A percentile compares a stretch with the other conserved stretches of the same genome.
phyloP scores from a whole-genome alignment of 2,113 vertebrate genomes.

The Aldabrachelys gigantea region DNA sequence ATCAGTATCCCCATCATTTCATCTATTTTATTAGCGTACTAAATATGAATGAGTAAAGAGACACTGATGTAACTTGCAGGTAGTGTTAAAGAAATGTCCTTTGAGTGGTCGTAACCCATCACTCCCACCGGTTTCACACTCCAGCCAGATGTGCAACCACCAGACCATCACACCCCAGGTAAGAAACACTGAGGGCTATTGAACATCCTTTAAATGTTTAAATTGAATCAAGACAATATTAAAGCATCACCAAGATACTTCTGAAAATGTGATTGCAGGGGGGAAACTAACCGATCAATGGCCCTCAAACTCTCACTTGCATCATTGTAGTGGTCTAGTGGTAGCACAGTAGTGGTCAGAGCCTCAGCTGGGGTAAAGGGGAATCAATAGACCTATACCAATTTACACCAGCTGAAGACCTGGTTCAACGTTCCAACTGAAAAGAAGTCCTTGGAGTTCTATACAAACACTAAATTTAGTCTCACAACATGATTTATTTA shows the following conservation, averaged over 20 bases:
- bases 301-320: background rate
- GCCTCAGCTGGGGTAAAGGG: constrained; percentile 4
- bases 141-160: background rate
- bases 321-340: background rate
- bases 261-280: background rate
- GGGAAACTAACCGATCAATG: background rate
- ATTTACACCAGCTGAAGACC: constrained; percentile 30
- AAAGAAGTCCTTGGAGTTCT: constrained; percentile 53
- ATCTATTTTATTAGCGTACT: background rate
- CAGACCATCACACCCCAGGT: background rate
- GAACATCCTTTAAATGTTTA: background rate
- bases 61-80: rapidly evolving
- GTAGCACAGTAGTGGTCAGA: background rate
- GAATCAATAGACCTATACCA: constrained; percentile 44
- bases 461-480: constrained; percentile 32
- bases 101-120: background rate
- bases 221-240: background rate
- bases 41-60: background rate
- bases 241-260: rapidly evolving
- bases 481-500: constrained; percentile 27
- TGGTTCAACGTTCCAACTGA: background rate
- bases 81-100: background rate
- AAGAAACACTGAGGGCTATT: background rate
- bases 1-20: background rate
- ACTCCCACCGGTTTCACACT: background rate